Base-by-base conservation (phyloP, 1,140 invertebrate genomes). In the Pantala flavescens region DNA sequence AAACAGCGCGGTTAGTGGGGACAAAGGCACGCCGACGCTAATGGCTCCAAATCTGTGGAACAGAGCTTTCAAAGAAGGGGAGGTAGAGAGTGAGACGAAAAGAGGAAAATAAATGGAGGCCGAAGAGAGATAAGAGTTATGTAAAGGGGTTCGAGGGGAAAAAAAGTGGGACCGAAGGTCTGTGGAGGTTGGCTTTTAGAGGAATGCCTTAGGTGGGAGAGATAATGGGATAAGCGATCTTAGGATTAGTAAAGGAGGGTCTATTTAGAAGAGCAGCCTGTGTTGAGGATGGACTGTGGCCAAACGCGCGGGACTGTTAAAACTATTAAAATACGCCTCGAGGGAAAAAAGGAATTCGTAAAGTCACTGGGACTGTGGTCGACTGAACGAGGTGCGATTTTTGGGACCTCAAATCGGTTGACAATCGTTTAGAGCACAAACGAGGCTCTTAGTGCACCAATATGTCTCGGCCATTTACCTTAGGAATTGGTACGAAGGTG, bases 21-120 rank as follows among this genome's bases (percentile, higher is more conserved):
- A 63, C 49, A 63, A 63, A 63, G 49, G 49, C 14, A 21, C 49
- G 49, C 49, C 49, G 49, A 3, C 49, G 49, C 49, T 63, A 63
- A 63, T 63, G 49, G 49, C 12, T 63, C 49, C 49, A 63, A 63
- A 63, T 63, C 49, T 63, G 49, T 63, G 49, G 49, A 63, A 63
- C 49, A 63, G 49, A 63, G 49, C 49, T 63, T 63, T 63, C 49
- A 63, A 16, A 21, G n/a, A 16, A 3, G n/a, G n/a, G n/a, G 16
- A 21, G 49, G 49, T 3, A 16, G 49, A 16, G 12, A 21, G 49
- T 16, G n/a, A 63, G 49, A 21, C 16, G 49, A 21, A 63, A 21
- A 21, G 49, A 21, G 49, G 49, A 63, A 21, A 16, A 63, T 16
- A 36, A 21, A 21, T 63, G 49, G 49, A 19, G n/a, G 49, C 12